Percentiles rank a stretch among this genome's conserved stretches.
phyloP scores from a whole-genome alignment of 2,113 vertebrate genomes.

The Nothobranchius furzeri region DNA sequence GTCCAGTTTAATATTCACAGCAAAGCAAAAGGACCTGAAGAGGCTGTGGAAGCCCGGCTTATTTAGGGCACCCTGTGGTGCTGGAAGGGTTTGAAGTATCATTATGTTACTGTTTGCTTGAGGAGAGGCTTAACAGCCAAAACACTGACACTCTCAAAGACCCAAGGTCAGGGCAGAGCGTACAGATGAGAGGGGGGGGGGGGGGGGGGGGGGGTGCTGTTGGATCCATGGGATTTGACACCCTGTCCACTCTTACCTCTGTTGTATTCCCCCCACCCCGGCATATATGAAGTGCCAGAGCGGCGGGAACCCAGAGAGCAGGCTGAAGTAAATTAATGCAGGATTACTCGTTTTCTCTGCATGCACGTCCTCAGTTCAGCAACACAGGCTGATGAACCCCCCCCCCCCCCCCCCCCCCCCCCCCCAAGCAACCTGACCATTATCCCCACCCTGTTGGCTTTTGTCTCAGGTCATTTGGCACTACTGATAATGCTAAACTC shows the following conservation, averaged over 20 bases:
- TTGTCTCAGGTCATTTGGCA: constrained; percentile 74
- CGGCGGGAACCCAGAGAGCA: constrained; percentile 59
- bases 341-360: constrained; percentile 30
- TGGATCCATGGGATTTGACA: constrained; percentile 55
- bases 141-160: constrained; percentile 71
- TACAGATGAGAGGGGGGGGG: constrained; percentile 16
- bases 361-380: constrained; percentile 45
- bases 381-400: constrained; percentile 52
- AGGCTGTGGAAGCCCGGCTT: constrained; percentile 51
- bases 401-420: constrained; percentile 18
- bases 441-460: constrained; percentile 66
- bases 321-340: constrained; percentile 58
- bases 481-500: constrained; percentile 63
- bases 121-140: constrained; percentile 75
- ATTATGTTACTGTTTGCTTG: constrained; percentile 82
- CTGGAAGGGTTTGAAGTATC: constrained; percentile 79
- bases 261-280: constrained; percentile 42
- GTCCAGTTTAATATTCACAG: constrained; percentile 73
- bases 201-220: constrained; percentile 28
- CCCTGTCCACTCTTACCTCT: constrained; percentile 46
- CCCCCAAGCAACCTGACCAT: constrained; percentile 55
- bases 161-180: constrained; percentile 70
- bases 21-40: constrained; percentile 54
- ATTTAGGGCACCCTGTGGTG: constrained; percentile 70
- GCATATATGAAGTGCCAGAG: constrained; percentile 63